A percentile compares a stretch with the other conserved stretches of the same genome.
Evolutionary conservation across 2,113 vertebrate species (phyloP).

Genomic region (Tenebrosternarchus preto): DNA sequence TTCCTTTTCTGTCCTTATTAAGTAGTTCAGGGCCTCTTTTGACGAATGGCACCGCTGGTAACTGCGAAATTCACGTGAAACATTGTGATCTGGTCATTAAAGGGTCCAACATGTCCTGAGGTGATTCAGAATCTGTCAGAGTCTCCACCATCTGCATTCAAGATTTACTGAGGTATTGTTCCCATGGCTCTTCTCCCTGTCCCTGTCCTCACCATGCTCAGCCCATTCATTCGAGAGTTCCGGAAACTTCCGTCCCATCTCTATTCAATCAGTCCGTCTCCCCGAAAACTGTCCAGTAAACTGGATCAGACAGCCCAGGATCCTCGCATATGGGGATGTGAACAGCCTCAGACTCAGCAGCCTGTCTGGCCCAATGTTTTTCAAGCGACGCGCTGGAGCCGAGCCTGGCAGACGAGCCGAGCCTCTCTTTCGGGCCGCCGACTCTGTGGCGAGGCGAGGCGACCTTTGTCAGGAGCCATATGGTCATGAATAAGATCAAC

Average conservation of each 20-base stretch:
- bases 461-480: constrained; percentile 20
- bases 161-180: neutral
- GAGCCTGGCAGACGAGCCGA: neutral
- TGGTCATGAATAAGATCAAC: neutral
- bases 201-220: constrained; percentile 13
- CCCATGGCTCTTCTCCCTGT: neutral
- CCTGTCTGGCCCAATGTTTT: constrained; percentile 40
- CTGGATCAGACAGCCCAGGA: constrained; percentile 35
- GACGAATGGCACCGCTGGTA: no score
- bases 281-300: constrained; percentile 39
- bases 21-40: no score
- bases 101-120: no score
- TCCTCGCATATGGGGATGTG: constrained; percentile 51
- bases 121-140: constrained; percentile 1
- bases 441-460: neutral
- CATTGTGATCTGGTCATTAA: neutral
- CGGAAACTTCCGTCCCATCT: constrained; percentile 2
- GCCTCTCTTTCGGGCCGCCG: neutral
- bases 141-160: constrained; percentile 5
- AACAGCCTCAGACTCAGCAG: constrained; percentile 47
- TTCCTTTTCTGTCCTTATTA: neutral
- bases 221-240: constrained; percentile 7
- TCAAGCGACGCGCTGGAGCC: constrained; percentile 19
- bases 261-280: constrained; percentile 16
- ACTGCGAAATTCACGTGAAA: neutral